A percentile compares a stretch with the other conserved stretches of the same genome.
phyloP scores from a whole-genome alignment of 2,888 invertebrate genomes.

The Diplolepis rosae region DNA sequence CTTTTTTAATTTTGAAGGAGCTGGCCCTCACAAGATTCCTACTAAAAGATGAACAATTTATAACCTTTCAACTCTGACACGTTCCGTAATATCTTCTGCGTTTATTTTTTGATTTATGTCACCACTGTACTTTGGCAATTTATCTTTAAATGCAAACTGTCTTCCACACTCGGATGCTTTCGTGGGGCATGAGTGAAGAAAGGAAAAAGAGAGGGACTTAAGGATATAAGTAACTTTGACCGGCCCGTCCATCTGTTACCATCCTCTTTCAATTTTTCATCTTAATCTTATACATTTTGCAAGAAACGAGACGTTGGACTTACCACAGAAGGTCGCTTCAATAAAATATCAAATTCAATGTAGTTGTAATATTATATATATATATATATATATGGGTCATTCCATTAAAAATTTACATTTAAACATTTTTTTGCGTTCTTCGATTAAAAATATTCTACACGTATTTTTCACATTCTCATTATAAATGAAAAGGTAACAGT shows the following conservation, averaged over 20 bases:
- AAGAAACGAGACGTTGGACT: conserved; percentile 3
- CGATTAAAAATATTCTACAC: too few species aligned
- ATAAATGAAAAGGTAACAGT: too few species aligned
- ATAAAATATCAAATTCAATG: too few species aligned
- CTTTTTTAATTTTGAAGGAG: background rate
- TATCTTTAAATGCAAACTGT: conserved; percentile 46
- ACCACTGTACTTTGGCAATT: conserved; percentile 44
- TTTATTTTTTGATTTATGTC: conserved; percentile 47
- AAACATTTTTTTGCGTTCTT: too few species aligned
- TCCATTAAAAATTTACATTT: too few species aligned
- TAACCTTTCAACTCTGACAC: conserved; percentile 18
- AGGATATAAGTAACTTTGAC: conserved; percentile 30
- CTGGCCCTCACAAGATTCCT: background rate
- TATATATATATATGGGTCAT: too few species aligned
- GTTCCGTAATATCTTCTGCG: conserved; percentile 25
- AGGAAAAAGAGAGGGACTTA: conserved; percentile 8
- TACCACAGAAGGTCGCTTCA: too few species aligned
- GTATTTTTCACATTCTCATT: too few species aligned
- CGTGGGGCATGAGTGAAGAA: conserved; percentile 21
- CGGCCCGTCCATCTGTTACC: conserved; percentile 34
- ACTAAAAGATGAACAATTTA: conserved; percentile 27
- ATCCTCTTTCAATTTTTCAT: conserved; percentile 40
- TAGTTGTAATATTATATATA: too few species aligned
- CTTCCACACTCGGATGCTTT: conserved; percentile 43
- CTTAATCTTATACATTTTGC: conserved; percentile 19